These are phyloP conservation scores for Junonia oenone DNA, from an alignment of 2,888 invertebrate genomes.

Conservation along the genomic window DNA sequence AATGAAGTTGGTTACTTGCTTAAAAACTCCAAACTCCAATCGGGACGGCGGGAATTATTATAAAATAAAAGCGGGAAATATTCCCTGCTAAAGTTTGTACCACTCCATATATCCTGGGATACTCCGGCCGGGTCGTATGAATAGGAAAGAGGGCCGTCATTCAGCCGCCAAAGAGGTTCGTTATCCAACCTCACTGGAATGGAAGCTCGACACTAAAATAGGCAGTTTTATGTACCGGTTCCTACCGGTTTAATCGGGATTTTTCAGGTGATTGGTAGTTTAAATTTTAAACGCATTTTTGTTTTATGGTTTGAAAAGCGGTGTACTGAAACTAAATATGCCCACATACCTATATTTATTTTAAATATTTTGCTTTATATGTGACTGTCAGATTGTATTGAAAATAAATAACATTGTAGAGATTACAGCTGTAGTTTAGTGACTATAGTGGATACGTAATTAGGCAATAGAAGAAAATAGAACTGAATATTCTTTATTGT, in stretches of 20 bases:
- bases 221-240: constrained; percentile 47
- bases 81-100: constrained; percentile 4
- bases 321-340: too few species aligned
- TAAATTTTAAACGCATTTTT: background rate
- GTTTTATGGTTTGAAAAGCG: too few species aligned
- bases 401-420: too few species aligned
- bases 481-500: too few species aligned
- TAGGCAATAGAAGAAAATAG: too few species aligned
- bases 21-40: too few species aligned
- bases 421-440: too few species aligned
- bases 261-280: background rate
- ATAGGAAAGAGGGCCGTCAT: constrained; percentile 64
- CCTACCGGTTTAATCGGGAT: background rate
- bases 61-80: background rate
- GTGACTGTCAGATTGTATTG: too few species aligned
- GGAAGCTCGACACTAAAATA: constrained; percentile 43
- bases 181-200: constrained; percentile 44
- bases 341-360: too few species aligned
- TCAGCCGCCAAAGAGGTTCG: constrained; percentile 57
- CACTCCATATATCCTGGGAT: constrained; percentile 1
- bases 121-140: constrained; percentile 45
- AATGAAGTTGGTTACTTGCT: too few species aligned
- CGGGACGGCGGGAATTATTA: background rate
- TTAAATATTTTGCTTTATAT: too few species aligned
- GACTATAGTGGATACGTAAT: too few species aligned